These are phyloP conservation scores for Condylura cristata DNA, from an alignment of 2,113 vertebrate genomes.

Conservation along the genomic window DNA sequence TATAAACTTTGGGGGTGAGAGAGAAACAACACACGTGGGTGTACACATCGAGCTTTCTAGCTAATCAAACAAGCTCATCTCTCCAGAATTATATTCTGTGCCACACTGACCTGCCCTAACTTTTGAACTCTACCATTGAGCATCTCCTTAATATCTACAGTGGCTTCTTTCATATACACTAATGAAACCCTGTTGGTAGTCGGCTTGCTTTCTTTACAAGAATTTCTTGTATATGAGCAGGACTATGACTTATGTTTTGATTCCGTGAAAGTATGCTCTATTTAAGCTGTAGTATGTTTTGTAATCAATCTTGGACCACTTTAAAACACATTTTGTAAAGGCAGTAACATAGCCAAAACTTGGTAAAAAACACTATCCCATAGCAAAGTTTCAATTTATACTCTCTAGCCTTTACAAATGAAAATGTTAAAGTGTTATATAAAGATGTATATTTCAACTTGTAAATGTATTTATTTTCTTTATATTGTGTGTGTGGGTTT, in stretches of 20 bases:
- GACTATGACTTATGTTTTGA: slow-evolving; percentile 17
- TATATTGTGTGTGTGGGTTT: not conserved
- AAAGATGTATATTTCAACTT: not conserved
- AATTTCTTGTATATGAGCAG: not conserved
- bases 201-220: not conserved
- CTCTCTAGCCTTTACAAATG: slow-evolving; percentile 13
- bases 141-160: not conserved
- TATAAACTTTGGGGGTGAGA: not conserved
- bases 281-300: not conserved
- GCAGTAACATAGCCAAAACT: not conserved
- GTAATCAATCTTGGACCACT: slow-evolving; percentile 5
- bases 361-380: not conserved
- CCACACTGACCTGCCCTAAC: not conserved
- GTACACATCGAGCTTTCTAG: too few species aligned
- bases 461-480: slow-evolving; percentile 5
- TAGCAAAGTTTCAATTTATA: not conserved
- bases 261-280: not conserved
- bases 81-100: slow-evolving; percentile 2
- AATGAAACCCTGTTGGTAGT: not conserved
- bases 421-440: slow-evolving; percentile 35
- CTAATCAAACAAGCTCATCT: slow-evolving; percentile 22
- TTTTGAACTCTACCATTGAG: slow-evolving; percentile 42
- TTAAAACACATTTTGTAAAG: not conserved
- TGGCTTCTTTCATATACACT: not conserved
- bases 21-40: too few species aligned